Evolutionary conservation across 2,888 invertebrate genomes (phyloP), one percentile per base, ranked within the genome.

Genomic region (Andrena marginata): DNA sequence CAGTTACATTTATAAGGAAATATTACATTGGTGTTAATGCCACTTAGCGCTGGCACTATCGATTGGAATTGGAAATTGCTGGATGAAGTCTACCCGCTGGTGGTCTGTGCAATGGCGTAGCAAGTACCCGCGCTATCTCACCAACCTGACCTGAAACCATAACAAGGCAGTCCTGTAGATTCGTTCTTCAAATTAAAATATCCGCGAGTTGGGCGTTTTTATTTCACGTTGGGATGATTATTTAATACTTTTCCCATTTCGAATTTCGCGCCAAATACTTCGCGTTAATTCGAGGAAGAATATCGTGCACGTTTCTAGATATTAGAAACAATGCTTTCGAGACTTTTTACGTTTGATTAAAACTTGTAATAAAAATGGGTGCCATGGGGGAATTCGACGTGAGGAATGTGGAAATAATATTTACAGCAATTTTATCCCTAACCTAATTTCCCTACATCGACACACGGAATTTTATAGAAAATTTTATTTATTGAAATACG

Each of bases 31-130:
- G 35, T 59, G 64, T 70, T 48, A 77, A 71, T 59, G 56, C 59
- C 23, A 48, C 16, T 68, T 73, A 67, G 51, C 59, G 31, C 51
- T 35, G 26, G n/a, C 7, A n/a, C 49, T 59, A 87, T 82, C 80
- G 65, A 74, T 77, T 86, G 16, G 82, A 69, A 83, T 85, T 82
- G 33, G 87, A 77, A 56, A 91, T 89, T 51, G 77, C 80, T 23
- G 88, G 87, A 76, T 91, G 91, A 60, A 91, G 84, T 85, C 91
- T 85, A 8, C 89, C 78, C 16, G 85, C 81, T 3, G 87, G 72
- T 20, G 87, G 86, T 35, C 85, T 83, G 70, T 77, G 90, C 62
- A 89, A 73, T 8, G 90, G 87, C 35, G 79, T 79, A 56, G 80
- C 84, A n/a, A 89, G 68, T 26, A 85, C 76, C 62, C 84, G 79